Evolutionary conservation across 1,140 invertebrate genomes (phyloP).

Genomic region (Drosophila tristis): DNA sequence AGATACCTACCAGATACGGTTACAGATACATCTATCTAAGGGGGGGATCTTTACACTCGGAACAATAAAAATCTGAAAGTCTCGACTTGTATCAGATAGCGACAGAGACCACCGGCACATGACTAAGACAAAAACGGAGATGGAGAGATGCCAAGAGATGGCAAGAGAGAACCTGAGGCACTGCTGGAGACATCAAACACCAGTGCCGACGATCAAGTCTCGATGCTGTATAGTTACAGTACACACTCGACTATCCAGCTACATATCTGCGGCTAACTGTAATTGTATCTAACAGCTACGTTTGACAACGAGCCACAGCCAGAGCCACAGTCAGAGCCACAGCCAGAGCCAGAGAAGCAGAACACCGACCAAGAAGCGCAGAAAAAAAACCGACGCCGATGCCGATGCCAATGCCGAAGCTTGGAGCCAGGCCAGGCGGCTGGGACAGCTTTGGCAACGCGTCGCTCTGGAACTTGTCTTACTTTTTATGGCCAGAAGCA

Average conservation of each 20-base stretch:
- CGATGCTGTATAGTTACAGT: constrained; percentile 34
- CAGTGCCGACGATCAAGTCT: constrained; percentile 32
- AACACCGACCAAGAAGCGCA: not conserved
- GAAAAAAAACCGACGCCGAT: constrained; percentile 9
- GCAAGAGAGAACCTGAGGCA: constrained; percentile 70
- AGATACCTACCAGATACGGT: constrained; percentile 33
- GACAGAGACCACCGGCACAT: constrained; percentile 53
- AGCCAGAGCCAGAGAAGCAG: constrained; percentile 11
- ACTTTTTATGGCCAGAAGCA: constrained; percentile 72
- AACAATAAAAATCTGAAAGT: constrained; percentile 67
- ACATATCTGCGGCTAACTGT: constrained; percentile 69
- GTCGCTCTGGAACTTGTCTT: constrained; percentile 75
- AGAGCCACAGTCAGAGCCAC: too few relatives aligned
- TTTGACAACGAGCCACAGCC: constrained; percentile 48
- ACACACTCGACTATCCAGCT: constrained; percentile 5
- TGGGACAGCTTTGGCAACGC: constrained; percentile 61
- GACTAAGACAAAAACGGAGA: constrained; percentile 52
- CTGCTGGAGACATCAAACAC: constrained; percentile 50
- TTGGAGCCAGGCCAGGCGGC: not conserved
- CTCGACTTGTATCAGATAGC: constrained; percentile 50
- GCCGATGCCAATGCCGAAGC: not conserved
- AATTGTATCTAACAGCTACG: constrained; percentile 79
- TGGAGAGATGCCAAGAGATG: constrained; percentile 64
- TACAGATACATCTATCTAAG: constrained; percentile 52
- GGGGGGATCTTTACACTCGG: constrained; percentile 39